Base-by-base conservation (phyloP, 2,888 invertebrate species). In the Frankliniella fusca region DNA sequence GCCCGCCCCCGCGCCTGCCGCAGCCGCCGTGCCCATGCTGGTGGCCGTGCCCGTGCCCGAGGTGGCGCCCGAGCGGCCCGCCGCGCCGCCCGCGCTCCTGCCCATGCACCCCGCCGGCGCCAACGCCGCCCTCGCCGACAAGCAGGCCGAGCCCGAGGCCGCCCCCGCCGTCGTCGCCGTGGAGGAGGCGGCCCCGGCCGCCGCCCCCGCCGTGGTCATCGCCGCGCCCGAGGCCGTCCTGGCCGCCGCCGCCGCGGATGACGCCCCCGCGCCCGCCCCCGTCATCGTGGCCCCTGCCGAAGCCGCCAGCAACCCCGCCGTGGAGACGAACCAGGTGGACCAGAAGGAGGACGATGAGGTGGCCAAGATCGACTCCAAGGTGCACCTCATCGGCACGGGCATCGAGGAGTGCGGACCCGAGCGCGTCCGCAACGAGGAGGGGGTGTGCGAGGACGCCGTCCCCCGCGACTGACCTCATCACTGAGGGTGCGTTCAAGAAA, bases 401-500 rank as follows among this genome's bases (percentile, higher is more conserved):
- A 90, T 90, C 81, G 94, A 94, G 86, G 93, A 94, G 86, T 94
- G 94, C 87, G 94, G 94, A 27, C 94, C 94, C 0, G 94, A 92
- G 81, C 90, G 92, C 85, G 90, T 90, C 85, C 90, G 94, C 54
- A 93, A 94, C 86, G 90, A 91, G n/a, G 90, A 90, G 83, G 93
- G 94, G 12, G 90, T 93, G 80, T 93, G 92, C 86, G 70, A 27
- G 70, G 70, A 76, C 70, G 70, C 61, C 61, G 15, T 15, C 61
- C 61, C 18, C 20, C 61, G 61, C 61, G 18, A 15, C 61, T 61
- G 54, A 61, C 18, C 61, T 18, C 61, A 11, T 18, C 61, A 18
- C 5, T 38, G 3, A 5, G 38, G 38, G 38, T 38, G 38, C 38
- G 38, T 38, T 38, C 38, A 5, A n/a, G n/a, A n/a, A 38, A 38